These are phyloP conservation scores for Scomber colias DNA, from an alignment of 2,113 vertebrate species.

Conservation along the genomic window DNA sequence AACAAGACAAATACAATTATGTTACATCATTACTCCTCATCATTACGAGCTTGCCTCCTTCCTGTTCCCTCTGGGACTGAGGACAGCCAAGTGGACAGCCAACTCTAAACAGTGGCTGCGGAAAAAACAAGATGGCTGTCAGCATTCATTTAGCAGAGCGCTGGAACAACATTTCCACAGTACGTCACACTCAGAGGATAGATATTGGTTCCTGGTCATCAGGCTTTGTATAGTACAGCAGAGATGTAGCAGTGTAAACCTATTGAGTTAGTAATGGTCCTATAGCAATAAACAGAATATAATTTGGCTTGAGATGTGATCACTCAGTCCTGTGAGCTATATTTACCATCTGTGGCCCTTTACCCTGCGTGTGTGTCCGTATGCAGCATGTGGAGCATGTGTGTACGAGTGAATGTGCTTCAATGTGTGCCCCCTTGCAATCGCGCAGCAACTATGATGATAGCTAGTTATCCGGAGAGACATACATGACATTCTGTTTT, in stretches of 20 bases:
- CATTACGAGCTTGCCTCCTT: conserved; percentile 43
- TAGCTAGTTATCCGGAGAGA: conserved; percentile 47
- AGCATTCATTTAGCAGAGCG: conserved; percentile 44
- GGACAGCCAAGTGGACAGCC: conserved; percentile 45
- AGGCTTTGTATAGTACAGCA: conserved; percentile 6
- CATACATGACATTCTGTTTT: conserved; percentile 47
- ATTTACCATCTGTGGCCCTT: conserved; percentile 71
- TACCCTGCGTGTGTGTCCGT: conserved; percentile 37
- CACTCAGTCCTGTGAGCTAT: conserved; percentile 64
- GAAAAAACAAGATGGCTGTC: conserved; percentile 51
- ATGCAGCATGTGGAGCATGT: conserved; percentile 46
- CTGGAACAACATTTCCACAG: conserved; percentile 27
- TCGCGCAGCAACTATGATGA: conserved; percentile 43
- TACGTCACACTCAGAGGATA: conserved; percentile 39
- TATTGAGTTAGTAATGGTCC: conserved; percentile 52
- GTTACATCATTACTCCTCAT: conserved; percentile 61
- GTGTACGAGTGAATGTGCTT: conserved; percentile 13
- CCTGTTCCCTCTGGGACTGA: conserved; percentile 26
- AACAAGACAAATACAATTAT: conserved; percentile 75
- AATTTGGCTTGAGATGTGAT: conserved; percentile 66
- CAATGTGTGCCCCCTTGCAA: conserved; percentile 8
- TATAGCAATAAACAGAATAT: conserved; percentile 70
- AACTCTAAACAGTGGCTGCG: conserved; percentile 29
- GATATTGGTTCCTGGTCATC: conserved; percentile 64
- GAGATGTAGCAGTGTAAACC: conserved; percentile 32